These are phyloP conservation scores for Lepeophtheirus nordmannii DNA, from an alignment of 2,888 invertebrate genomes.

Conservation along the genomic window DNA sequence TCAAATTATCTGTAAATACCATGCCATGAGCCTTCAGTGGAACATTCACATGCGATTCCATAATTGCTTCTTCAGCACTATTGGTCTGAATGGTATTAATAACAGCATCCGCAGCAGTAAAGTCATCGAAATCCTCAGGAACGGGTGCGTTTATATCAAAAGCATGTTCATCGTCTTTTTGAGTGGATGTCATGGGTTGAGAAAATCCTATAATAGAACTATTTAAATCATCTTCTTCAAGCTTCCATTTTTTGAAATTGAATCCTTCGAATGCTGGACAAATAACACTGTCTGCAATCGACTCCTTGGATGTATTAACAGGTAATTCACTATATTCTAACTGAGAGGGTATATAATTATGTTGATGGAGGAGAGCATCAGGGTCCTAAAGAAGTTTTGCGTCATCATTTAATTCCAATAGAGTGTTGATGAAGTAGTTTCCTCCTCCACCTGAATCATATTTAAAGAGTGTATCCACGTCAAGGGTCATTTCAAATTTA, in stretches of 20 bases:
- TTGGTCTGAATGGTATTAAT: constrained; percentile 25
- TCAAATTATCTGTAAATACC: background rate
- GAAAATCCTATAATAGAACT: constrained; percentile 17
- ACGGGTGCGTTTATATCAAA: constrained; percentile 47
- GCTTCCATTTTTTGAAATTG: constrained; percentile 44
- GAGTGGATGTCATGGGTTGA: constrained; percentile 34
- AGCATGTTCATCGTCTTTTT: constrained; percentile 36
- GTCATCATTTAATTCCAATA: constrained; percentile 31
- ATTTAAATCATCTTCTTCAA: constrained; percentile 28
- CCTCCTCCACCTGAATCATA: constrained; percentile 37
- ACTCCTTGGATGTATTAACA: background rate
- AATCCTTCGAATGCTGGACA: constrained; percentile 48
- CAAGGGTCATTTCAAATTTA: constrained; percentile 35
- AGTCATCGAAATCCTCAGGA: constrained; percentile 28
- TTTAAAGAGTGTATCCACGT: constrained; percentile 37
- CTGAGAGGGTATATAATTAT: background rate
- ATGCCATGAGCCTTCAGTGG: background rate
- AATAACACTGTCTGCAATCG: constrained; percentile 35
- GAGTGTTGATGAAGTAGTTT: constrained; percentile 30
- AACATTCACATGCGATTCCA: too few species aligned
- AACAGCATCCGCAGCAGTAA: constrained; percentile 27
- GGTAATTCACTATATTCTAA: background rate
- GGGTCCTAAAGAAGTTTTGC: constrained; percentile 34
- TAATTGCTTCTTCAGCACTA: background rate
- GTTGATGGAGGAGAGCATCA: constrained; percentile 28